phyloP scores from a whole-genome alignment of 1,140 invertebrate genomes.

The Drosophila sechellia region DNA sequence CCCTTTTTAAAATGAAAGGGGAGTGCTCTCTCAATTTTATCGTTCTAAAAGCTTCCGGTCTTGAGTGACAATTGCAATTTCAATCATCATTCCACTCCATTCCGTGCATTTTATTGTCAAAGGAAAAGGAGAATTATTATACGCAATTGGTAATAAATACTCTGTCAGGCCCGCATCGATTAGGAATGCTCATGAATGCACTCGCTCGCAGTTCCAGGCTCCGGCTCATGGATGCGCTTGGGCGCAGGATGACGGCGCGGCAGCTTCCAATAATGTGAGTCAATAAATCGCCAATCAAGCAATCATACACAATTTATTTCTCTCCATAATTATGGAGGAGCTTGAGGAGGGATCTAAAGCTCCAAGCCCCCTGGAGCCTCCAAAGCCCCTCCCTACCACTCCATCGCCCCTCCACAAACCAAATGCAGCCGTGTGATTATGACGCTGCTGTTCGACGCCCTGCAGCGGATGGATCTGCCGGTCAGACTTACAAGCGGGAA shows the following conservation, averaged over 20 bases:
- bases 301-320: conserved; percentile 84
- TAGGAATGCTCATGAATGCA: conserved; percentile 79
- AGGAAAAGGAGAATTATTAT: conserved; percentile 52
- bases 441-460: conserved; percentile 78
- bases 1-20: no score
- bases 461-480: conserved; percentile 61
- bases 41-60: conserved; percentile 73
- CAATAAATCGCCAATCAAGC: conserved; percentile 84
- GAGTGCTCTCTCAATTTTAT: neutral
- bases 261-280: conserved; percentile 83
- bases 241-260: conserved; percentile 46
- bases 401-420: conserved; percentile 15
- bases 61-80: conserved; percentile 52
- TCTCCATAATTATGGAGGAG: conserved; percentile 82
- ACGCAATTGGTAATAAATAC: conserved; percentile 79
- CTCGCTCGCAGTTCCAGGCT: conserved; percentile 26
- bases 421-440: conserved; percentile 77
- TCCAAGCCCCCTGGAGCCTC: neutral
- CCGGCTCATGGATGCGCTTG: neutral
- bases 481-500: conserved; percentile 24
- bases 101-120: conserved; percentile 9
- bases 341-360: conserved; percentile 29
- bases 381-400: no score
- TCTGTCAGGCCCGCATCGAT: conserved; percentile 76
- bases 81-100: conserved; percentile 61